phyloP scores from a whole-genome alignment of 1,140 invertebrate genomes.

The Lasioglossum albipes region DNA sequence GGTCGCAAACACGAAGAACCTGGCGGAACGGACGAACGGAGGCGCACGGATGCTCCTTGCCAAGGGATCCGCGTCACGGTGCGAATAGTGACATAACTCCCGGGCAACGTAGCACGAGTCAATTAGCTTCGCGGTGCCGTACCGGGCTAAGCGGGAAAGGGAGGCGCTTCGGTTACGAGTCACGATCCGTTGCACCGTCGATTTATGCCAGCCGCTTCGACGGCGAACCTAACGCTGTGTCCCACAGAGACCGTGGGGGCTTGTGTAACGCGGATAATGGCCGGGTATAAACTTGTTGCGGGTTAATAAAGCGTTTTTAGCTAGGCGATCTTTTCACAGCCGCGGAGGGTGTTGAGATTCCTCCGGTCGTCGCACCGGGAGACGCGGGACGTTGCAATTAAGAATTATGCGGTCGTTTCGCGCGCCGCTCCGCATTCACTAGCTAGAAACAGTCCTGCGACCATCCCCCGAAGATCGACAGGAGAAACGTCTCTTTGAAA shows the following conservation, averaged over 20 bases:
- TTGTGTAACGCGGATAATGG: conserved; percentile 41
- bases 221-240: conserved; percentile 25
- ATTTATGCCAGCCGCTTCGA: conserved; percentile 45
- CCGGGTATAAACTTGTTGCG: conserved; percentile 39
- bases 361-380: no score
- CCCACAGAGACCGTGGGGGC: neutral
- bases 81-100: conserved; percentile 45
- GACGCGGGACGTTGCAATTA: neutral
- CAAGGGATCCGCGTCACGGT: neutral
- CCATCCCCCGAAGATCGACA: no score
- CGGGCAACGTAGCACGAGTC: conserved; percentile 24
- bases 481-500: no score
- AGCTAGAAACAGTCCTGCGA: neutral
- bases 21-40: neutral
- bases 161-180: conserved; percentile 32
- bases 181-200: conserved; percentile 39
- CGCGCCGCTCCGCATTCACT: neutral
- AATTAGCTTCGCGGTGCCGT: conserved; percentile 44
- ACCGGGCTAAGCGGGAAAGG: conserved; percentile 7
- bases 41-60: no score
- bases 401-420: neutral
- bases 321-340: neutral
- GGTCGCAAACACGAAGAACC: neutral
- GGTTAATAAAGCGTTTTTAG: conserved; percentile 45
- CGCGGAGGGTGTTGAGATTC: conserved; percentile 10